A percentile compares a stretch with the other conserved stretches of the same genome.
Evolutionary conservation across 2,888 invertebrate species (phyloP).

Genomic region (Atherix ibis): DNA sequence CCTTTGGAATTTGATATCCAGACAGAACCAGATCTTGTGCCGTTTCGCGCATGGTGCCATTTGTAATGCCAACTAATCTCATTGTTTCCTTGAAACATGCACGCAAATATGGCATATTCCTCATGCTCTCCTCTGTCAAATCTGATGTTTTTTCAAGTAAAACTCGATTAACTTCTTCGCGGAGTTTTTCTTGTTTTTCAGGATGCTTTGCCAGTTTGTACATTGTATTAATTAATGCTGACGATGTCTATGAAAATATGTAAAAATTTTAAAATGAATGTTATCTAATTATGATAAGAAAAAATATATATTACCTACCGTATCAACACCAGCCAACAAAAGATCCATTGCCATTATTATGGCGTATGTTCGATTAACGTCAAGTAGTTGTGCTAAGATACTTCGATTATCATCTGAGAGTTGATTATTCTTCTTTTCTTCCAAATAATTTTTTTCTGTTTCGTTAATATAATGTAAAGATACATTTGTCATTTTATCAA

Average conservation of each 20-base stretch:
- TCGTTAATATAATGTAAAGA: constrained; percentile 17
- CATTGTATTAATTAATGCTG: constrained; percentile 31
- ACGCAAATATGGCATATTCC: constrained; percentile 36
- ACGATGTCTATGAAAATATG: constrained; percentile 25
- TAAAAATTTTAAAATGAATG: constrained; percentile 10
- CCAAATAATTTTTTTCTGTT: constrained; percentile 19
- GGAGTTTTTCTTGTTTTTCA: constrained; percentile 36
- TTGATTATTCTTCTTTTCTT: constrained; percentile 18
- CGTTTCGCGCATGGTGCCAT: constrained; percentile 30
- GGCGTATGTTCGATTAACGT: constrained; percentile 40
- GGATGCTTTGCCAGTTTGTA: constrained; percentile 40
- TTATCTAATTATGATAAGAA: neutral
- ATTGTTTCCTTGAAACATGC: constrained; percentile 48
- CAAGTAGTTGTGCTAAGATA: constrained; percentile 41
- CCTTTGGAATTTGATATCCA: constrained; percentile 31
- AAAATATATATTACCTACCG: constrained; percentile 33
- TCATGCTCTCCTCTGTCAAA: constrained; percentile 7
- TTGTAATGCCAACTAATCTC: constrained; percentile 32
- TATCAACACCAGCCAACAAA: constrained; percentile 49
- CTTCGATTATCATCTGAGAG: constrained; percentile 32
- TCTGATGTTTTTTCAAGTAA: constrained; percentile 19
- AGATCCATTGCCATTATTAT: constrained; percentile 47
- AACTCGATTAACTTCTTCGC: constrained; percentile 27
- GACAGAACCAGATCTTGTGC: constrained; percentile 32
- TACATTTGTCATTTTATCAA: constrained; percentile 2